Evolutionary conservation across 2,113 vertebrate species (phyloP), one percentile per base, ranked within the genome.

Genomic region (Sialia sialis): DNA sequence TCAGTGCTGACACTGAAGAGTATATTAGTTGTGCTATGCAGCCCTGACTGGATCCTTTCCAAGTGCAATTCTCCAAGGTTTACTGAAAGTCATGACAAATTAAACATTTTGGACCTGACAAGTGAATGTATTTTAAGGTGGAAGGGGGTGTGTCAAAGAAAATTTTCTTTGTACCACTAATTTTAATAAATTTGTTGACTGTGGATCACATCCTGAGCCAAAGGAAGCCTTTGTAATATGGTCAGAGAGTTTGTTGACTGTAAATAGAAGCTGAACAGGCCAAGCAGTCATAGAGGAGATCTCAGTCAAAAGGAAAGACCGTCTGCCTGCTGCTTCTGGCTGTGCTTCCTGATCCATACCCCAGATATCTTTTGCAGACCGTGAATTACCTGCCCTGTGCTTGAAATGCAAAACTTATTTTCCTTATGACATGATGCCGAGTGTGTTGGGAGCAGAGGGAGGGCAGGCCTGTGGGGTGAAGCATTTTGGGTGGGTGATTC

Each of bases 171-270:
- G 7, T 92, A 19, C 46, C 7, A 3, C 63, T 81, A 21, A 70
- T 88, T 90, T 88, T 83, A 90, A 89, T 59, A 59, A 67, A 86
- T 91, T 48, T 73, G 11, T 89, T 94, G 59, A 74, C 75, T 77
- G 27, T 80, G 55, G 21, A 26, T 90, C 39, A 27, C 21, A 43
- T 14, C 29, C 22, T 68, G 68, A 95, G 82, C 74, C 58, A 87
- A 66, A 49, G 36, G 22, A 64, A 82, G 38, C 30, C 60, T 91
- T 82, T 87, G 54, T 69, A 73, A 58, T 1, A 3, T 67, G 51
- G 55, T 51, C 54, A 83, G 55, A 70, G 69, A 38, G 54, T 62
- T 60, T 75, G 26, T 67, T 91, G 90, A 64, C 38, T 60, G 73
- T 59, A 81, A 81, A 90, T 75, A 62, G 39, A 36, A 32, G 29